Base-by-base conservation (phyloP, 2,797 vertebrate species). In the Lepilemur ruficaudatus region DNA sequence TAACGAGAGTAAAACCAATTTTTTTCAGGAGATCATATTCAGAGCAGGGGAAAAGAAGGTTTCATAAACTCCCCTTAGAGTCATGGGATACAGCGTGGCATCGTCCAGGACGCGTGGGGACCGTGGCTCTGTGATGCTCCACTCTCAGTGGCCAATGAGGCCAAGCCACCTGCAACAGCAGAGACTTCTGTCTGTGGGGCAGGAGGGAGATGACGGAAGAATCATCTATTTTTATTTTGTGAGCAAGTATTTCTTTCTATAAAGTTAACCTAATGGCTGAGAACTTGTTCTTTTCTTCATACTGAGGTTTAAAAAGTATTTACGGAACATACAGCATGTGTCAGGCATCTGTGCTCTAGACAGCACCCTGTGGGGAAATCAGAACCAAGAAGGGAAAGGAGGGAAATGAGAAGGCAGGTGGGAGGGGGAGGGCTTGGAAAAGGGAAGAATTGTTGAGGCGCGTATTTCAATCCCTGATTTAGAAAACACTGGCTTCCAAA, bases 21-120 rank as follows among this genome's bases (percentile, higher is more conserved):
- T 87, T 92, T 89, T 92, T 86, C 32, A 85, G 76, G 70, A 94
- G 87, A 95, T 55, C 65, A 23, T 9, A 67, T 23, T 83, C 3
- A 80, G 0, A 0, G 30, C 67, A 92, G 41, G 93, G 84, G 67
- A 91, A 95, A 84, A 0, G 57, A 85, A 38, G 65, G 38, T 2
- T 48, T 96, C 93, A 28, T 14, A 32, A 57, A 22, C 0, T 1
- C n/a, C 59, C 38, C 48, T 63, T n/a, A 69, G 7, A 0, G 67
- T 0, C 0, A 14, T 5, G 2, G 35, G 90, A 52, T 75, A 32
- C 35, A 90, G 73, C 0, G 43, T 41, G 50, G 52, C 28, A 83
- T 67, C 50, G 65, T 43, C 13, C 9, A 0, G 0, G 94, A 80
- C n/a, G 50, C 1, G 15, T 67, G 70, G 0, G 35, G 13, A 80